Evolutionary conservation across 2,797 vertebrate genomes (phyloP).

Genomic region (Pantherophis vulpinus): DNA sequence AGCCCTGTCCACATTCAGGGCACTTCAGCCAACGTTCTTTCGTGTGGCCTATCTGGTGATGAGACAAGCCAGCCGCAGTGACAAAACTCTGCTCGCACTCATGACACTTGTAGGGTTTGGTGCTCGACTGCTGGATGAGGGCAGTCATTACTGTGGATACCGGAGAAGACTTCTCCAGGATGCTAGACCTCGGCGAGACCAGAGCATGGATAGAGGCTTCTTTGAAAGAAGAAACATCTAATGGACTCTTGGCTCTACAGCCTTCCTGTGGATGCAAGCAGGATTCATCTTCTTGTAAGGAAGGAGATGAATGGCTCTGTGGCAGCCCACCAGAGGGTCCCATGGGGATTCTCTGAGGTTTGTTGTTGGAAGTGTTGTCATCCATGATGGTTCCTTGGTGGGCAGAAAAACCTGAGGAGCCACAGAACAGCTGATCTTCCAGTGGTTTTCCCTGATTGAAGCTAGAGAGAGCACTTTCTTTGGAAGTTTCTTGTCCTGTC

Average conservation of each 20-base stretch:
- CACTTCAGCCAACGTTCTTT: constrained; percentile 4
- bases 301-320: not conserved
- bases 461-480: not conserved
- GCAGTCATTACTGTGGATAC: constrained; percentile 25
- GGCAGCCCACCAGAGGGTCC: not conserved
- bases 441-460: not conserved
- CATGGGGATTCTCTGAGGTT: not conserved
- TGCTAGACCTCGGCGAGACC: not conserved
- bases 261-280: not conserved
- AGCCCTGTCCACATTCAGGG: not conserved
- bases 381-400: not conserved
- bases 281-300: not conserved
- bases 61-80: not conserved
- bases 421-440: not conserved
- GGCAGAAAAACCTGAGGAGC: not conserved
- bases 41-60: not conserved
- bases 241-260: not conserved
- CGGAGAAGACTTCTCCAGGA: not conserved
- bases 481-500: not conserved
- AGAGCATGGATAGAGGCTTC: not conserved
- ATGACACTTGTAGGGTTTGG: constrained; percentile 31
- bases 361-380: not conserved
- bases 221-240: not conserved
- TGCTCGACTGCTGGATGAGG: constrained; percentile 13
- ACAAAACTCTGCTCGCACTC: constrained; percentile 11